Percentiles rank a stretch among this genome's conserved stretches.
Evolutionary conservation across 2,888 invertebrate species (phyloP).

Genomic region (Eristalinus sepulchralis): DNA sequence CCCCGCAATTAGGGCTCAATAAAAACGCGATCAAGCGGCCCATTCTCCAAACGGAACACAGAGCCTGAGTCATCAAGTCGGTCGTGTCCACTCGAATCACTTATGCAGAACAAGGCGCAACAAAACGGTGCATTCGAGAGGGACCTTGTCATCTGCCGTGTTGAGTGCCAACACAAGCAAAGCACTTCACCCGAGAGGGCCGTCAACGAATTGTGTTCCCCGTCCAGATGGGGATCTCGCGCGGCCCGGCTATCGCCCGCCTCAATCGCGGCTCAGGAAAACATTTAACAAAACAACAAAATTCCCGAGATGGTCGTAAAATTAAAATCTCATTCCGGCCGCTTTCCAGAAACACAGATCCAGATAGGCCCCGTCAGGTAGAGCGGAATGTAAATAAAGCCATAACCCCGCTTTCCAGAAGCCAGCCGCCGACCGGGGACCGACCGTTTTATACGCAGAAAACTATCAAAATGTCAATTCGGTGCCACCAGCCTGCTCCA

Average conservation of each 20-base stretch:
- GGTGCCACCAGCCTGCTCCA: conserved; percentile 57
- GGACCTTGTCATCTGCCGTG: not conserved
- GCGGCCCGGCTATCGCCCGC: conserved; percentile 29
- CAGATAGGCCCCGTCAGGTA: not conserved
- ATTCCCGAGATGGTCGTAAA: conserved; percentile 49
- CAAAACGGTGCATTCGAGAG: not conserved
- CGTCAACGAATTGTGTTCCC: not conserved
- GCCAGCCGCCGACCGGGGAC: not conserved
- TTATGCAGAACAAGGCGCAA: not conserved
- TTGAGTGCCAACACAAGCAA: conserved; percentile 13
- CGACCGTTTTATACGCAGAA: conserved; percentile 44
- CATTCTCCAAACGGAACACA: not conserved
- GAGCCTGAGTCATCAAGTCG: not conserved
- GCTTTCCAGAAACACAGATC: conserved; percentile 39
- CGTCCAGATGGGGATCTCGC: conserved; percentile 19
- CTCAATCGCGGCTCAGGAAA: conserved; percentile 49
- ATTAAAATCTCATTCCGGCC: conserved; percentile 60
- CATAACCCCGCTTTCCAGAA: conserved; percentile 46
- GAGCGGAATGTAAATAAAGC: conserved; percentile 46
- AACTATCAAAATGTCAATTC: conserved; percentile 67
- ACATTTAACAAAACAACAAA: conserved; percentile 45
- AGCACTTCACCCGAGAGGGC: conserved; percentile 1
- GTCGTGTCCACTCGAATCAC: not conserved
- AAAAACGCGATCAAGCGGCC: not conserved
- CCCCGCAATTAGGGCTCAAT: not conserved